Evolutionary conservation across 2,888 invertebrate genomes (phyloP), one percentile per base, ranked within the genome.

Genomic region (Tubulanus polymorphus): DNA sequence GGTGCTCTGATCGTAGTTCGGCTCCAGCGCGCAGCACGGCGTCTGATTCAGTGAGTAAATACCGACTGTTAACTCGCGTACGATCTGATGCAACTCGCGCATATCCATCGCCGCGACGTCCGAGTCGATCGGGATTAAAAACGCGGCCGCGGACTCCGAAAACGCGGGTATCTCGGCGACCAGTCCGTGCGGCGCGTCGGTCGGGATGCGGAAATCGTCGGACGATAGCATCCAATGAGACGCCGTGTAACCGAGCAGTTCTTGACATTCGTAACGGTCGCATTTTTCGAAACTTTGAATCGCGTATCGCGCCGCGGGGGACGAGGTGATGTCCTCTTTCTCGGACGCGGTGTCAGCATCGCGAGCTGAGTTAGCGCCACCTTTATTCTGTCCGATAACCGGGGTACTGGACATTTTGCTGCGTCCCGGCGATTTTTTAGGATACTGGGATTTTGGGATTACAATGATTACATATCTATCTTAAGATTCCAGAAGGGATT

Each of bases 41-140:
- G 74, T 68, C 59, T 79, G 78, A 60, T 79, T 78, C 26, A 78
- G 60, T 1, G 72, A 72, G 63, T 69, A 79, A 26, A 79, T 73
- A 3, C 76, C 79, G 52, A 71, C 63, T 1, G 74, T 76, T 28
- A 79, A 61, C 62, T 79, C 79, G 29, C 74, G 62, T 3, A 79
- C 63, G 30, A 79, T 69, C 56, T 78, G 77, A 61, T 79, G 78
- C 15, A 79, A 54, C 58, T 78, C 78, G 32, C 76, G 57, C 55
- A 72, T 69, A 57, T 77, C 76, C 1, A 76, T 49, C 2, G 65
- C 65, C 8, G 60, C 60, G 1, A 66, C 32, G 18, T 60, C 58
- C 5, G 62, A 61, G 37, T 73, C 69, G 26, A 66, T 70, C 3
- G 73, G 73, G 2, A 75, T 56, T 51, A 75, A 63, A 26, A 73